Evolutionary conservation across 2,797 vertebrate genomes (phyloP).

Genomic region (Eulemur albifrons): DNA sequence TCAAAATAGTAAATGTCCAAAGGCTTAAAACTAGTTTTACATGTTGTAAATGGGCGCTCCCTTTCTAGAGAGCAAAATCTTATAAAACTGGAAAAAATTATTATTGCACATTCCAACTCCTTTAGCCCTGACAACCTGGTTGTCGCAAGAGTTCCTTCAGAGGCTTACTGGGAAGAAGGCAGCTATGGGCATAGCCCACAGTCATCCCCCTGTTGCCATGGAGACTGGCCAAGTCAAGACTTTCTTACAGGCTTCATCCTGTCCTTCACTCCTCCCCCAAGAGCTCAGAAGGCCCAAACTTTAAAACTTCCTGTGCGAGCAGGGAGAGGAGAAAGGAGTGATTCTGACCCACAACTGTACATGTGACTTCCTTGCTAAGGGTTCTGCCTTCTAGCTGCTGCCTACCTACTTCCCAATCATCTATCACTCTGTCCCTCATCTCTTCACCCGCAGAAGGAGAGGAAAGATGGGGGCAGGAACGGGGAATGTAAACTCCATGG

Average conservation of each 20-base stretch:
- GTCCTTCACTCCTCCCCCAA: neutral
- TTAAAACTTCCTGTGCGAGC: neutral
- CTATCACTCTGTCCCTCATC: neutral
- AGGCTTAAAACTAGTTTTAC: neutral
- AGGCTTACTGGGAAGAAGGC: neutral
- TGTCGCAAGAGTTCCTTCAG: neutral
- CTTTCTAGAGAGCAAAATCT: neutral
- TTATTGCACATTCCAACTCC: neutral
- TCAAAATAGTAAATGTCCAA: slow-evolving; percentile 12
- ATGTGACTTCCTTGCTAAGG: neutral
- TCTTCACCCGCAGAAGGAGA: neutral
- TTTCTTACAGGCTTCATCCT: neutral
- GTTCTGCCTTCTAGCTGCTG: neutral
- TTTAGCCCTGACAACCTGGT: neutral
- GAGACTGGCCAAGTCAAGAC: neutral
- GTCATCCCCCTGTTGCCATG: neutral
- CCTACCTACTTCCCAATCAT: neutral
- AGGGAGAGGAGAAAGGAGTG: neutral
- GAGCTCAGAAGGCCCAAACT: neutral
- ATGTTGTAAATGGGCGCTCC: neutral
- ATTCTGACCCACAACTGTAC: neutral
- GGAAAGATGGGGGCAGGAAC: neutral
- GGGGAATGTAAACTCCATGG: neutral
- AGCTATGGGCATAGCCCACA: neutral
- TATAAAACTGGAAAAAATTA: neutral